Conservation (phyloP, 2,113 vertebrate species). For the Nyctereutes procyonoides region DNA sequence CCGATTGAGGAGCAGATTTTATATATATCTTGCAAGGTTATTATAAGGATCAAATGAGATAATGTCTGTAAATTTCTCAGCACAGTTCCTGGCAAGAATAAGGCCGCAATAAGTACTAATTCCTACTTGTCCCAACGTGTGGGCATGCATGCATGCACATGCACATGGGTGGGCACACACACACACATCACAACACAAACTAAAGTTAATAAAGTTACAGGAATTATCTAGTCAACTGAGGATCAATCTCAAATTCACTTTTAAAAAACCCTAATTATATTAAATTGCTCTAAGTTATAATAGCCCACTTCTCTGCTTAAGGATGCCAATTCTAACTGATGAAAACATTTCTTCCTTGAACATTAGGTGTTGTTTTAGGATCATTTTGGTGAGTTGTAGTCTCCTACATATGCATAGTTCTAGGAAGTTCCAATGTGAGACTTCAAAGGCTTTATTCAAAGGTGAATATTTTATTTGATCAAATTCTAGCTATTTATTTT, state of each 20-base stretch:
- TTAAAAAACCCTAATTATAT: background rate
- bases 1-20: background rate
- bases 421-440: background rate
- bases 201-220: background rate
- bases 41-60: constrained; percentile 15
- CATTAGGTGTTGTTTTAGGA: background rate
- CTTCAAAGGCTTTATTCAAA: background rate
- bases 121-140: background rate
- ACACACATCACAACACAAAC: background rate
- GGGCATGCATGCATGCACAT: fast-evolving
- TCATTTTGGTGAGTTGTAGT: background rate
- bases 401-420: background rate
- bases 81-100: background rate
- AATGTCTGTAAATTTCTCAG: background rate
- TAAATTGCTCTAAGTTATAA: background rate
- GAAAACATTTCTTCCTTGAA: background rate
- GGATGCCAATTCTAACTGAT: background rate
- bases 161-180: no score
- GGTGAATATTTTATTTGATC: background rate
- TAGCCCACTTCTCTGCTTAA: background rate
- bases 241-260: background rate
- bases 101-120: background rate
- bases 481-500: background rate
- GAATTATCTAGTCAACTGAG: background rate
- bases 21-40: background rate